A percentile compares a stretch with the other conserved stretches of the same genome.
phyloP scores from a whole-genome alignment of 2,797 vertebrate species.

The Anguilla marmorata region DNA sequence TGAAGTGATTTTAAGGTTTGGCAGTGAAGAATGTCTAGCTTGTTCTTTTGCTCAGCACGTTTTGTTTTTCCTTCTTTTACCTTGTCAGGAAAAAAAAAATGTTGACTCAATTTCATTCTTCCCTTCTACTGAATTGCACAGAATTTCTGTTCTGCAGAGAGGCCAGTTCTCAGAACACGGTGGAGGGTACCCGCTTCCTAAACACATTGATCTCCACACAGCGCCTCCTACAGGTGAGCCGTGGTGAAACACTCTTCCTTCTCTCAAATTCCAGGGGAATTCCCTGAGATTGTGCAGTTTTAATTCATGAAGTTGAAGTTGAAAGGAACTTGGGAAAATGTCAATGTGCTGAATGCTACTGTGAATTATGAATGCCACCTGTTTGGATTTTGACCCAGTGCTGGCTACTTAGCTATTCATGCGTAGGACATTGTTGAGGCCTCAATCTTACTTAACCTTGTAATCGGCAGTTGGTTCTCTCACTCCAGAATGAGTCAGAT shows the following conservation, averaged over 20 bases:
- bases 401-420: no score
- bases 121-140: conserved; percentile 50
- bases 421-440: no score
- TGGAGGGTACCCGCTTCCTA: conserved; percentile 79
- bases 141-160: conserved; percentile 81
- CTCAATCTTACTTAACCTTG: not conserved
- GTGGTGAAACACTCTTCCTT: not conserved
- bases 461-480: not conserved
- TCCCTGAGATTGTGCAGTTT: no score
- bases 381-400: no score
- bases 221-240: conserved; percentile 85
- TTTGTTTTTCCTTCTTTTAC: conserved; percentile 11
- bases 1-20: not conserved
- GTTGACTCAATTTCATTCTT: not conserved
- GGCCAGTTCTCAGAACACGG: conserved; percentile 63
- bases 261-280: not conserved
- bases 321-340: no score
- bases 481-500: no score
- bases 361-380: no score
- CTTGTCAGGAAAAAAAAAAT: not conserved
- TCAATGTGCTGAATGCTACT: no score
- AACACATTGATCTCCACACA: conserved; percentile 75
- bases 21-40: not conserved
- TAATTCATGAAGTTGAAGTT: no score
- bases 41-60: conserved; percentile 25